phyloP scores from a whole-genome alignment of 1,140 invertebrate species.

The Pseudoatta argentina region DNA sequence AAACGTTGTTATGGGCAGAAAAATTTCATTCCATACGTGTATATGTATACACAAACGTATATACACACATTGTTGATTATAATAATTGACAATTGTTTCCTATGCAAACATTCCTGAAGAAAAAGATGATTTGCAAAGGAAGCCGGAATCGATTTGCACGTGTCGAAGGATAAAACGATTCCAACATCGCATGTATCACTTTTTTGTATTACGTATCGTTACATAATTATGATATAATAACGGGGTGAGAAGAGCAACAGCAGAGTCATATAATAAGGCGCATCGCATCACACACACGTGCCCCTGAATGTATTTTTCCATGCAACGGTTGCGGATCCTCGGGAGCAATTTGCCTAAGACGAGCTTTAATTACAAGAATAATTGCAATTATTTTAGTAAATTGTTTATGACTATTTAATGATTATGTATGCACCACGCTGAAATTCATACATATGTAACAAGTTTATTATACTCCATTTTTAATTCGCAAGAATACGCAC shows the following conservation, averaged over 20 bases:
- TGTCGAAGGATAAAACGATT: constrained; percentile 20
- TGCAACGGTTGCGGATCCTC: constrained; percentile 4
- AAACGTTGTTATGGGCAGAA: not conserved
- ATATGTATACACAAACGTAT: not conserved
- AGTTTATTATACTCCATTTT: constrained; percentile 20
- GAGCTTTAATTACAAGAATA: constrained; percentile 13
- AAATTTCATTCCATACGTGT: not conserved
- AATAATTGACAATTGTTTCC: not conserved
- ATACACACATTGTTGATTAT: not conserved
- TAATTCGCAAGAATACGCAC: not conserved
- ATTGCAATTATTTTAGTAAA: not conserved
- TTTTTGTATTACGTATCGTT: constrained; percentile 19
- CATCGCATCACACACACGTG: not conserved
- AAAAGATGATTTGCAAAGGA: not conserved
- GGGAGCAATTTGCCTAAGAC: constrained; percentile 13
- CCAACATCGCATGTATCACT: not conserved
- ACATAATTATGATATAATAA: constrained; percentile 41
- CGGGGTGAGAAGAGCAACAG: not conserved
- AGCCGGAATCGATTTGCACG: not conserved
- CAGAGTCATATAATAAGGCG: not conserved
- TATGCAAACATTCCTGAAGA: not conserved
- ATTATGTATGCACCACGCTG: not conserved
- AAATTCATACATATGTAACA: constrained; percentile 9
- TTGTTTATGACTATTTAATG: not conserved
- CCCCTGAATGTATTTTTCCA: not conserved